These are phyloP conservation scores for Ormyrus thymus DNA, from an alignment of 2,888 invertebrate species.

Conservation along the genomic window DNA sequence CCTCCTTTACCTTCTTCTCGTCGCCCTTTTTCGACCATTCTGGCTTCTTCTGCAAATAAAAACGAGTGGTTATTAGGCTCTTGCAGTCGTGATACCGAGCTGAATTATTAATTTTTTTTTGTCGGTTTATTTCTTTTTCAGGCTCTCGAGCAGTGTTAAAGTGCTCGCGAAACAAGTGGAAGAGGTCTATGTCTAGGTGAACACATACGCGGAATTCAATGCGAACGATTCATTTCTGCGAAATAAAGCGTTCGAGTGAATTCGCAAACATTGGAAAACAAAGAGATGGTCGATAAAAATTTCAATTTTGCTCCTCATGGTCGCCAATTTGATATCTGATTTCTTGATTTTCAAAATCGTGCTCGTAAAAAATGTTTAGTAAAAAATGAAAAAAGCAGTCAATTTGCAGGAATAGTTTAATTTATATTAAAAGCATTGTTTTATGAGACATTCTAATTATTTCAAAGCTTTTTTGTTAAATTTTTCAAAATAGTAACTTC, in stretches of 20 bases:
- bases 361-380: too few species aligned
- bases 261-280: constrained; percentile 1
- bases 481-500: neutral
- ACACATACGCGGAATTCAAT: neutral
- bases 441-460: too few species aligned
- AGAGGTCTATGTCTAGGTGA: neutral
- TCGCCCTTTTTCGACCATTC: constrained; percentile 97
- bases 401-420: too few species aligned
- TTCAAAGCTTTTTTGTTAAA: constrained; percentile 4
- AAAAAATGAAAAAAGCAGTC: too few species aligned
- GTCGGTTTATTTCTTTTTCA: neutral
- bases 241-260: constrained; percentile 3
- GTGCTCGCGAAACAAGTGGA: neutral
- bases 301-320: constrained; percentile 16
- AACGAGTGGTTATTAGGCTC: constrained; percentile 36
- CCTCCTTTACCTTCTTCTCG: constrained; percentile 90
- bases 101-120: neutral
- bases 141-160: constrained; percentile 4
- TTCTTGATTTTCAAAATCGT: constrained; percentile 10
- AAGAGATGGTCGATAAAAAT: constrained; percentile 1
- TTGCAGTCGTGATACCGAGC: neutral
- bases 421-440: too few species aligned
- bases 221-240: neutral
- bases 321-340: constrained; percentile 12
- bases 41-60: constrained; percentile 89